Percentiles rank a stretch among this genome's conserved stretches.
Evolutionary conservation across 2,888 invertebrate genomes (phyloP).

Genomic region (Agrochola lota): DNA sequence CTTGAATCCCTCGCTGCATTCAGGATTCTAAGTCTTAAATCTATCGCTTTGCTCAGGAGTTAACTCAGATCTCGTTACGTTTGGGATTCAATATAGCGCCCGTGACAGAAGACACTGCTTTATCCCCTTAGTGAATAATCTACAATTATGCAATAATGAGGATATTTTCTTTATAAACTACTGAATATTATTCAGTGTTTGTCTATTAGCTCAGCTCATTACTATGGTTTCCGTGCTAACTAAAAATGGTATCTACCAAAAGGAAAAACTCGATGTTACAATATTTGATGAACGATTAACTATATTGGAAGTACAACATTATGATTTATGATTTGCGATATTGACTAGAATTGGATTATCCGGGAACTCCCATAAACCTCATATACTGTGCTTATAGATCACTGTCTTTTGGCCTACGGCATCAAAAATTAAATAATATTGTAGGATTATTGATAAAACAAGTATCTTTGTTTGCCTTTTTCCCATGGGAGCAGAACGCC

Average conservation of each 20-base stretch:
- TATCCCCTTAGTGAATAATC: too few relatives aligned
- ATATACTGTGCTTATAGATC: background rate
- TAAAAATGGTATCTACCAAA: slow-evolving; percentile 7
- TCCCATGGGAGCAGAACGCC: background rate
- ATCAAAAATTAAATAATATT: background rate
- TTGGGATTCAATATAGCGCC: too few relatives aligned
- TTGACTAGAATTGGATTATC: background rate
- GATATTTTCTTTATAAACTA: too few relatives aligned
- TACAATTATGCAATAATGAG: too few relatives aligned
- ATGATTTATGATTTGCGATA: slow-evolving; percentile 8
- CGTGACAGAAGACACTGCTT: too few relatives aligned
- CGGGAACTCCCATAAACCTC: background rate
- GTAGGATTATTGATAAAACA: background rate
- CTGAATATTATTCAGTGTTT: slow-evolving; percentile 10
- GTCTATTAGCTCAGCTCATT: background rate
- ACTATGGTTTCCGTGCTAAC: slow-evolving; percentile 1
- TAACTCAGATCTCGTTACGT: too few relatives aligned
- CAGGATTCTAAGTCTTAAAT: too few relatives aligned
- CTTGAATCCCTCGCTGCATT: too few relatives aligned
- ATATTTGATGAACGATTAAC: slow-evolving; percentile 38
- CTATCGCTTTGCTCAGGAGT: too few relatives aligned
- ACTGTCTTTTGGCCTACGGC: background rate
- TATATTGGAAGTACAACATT: slow-evolving; percentile 12
- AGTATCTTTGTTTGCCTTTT: background rate
- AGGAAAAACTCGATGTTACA: slow-evolving; percentile 22